Base-by-base conservation (phyloP, 2,797 vertebrate genomes). In the Mycteria americana region DNA sequence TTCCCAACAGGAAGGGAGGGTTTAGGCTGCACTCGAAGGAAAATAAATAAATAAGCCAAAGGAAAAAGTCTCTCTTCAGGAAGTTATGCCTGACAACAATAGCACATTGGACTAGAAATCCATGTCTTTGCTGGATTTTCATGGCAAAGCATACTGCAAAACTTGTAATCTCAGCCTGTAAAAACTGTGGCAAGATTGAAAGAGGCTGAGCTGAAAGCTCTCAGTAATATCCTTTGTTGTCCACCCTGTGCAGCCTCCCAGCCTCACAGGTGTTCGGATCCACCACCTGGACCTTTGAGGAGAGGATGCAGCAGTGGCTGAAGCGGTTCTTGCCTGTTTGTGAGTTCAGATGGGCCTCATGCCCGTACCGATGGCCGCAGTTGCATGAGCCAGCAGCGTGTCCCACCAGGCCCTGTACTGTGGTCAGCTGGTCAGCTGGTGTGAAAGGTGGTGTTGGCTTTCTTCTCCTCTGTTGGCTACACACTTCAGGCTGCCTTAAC, bases 11-110 rank as follows among this genome's bases (percentile, higher is more conserved):
- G 89, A 96, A 97, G 91, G 85, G 57, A 92, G 73, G 60, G 51
- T 85, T 92, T 92, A 69, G 56, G 60, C 56, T 82, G 75, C 16
- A 53, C 68, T 93, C 0, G 0, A 85, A 75, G 65, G 45, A 81
- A 95, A 94, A 95, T 62, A 95, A 89, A 91, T 92, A 95, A 95
- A 89, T 89, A 91, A 94, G 21, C 27, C 37, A 89, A 62, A 92
- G 62, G 45, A 67, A 91, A 50, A 83, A 53, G 19, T 54, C 7
- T 74, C 43, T 92, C 37, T 93, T 91, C 76, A 81, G 91, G 73
- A 94, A 89, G 85, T 57, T 85, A 18, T 64, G 48, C 50, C 23
- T 89, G 75, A 59, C 23, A 89, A 50, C 41, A 79, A 50, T 10
- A 80, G 64, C 56, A 60, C 69, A 91, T 79, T 33, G 13, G 7